Evolutionary conservation across 2,797 vertebrate genomes (phyloP).

Genomic region (Coendou prehensilis): DNA sequence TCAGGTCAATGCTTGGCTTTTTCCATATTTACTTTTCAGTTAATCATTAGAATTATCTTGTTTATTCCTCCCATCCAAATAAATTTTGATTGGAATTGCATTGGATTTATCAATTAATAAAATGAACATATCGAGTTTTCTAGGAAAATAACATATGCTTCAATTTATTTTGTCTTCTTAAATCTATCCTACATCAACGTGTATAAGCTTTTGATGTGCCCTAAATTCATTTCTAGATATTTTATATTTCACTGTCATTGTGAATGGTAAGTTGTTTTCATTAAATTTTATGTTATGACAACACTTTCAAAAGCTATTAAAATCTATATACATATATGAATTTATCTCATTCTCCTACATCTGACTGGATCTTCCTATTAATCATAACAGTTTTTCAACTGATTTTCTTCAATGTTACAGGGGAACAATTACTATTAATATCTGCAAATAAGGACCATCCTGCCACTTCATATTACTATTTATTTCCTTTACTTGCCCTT

Average conservation of each 20-base stretch:
- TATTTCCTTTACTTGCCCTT: conserved; percentile 5
- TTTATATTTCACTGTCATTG: background rate
- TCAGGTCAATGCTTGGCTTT: background rate
- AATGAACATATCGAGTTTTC: conserved; percentile 9
- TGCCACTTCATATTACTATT: background rate
- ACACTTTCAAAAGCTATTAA: background rate
- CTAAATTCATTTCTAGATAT: conserved; percentile 29
- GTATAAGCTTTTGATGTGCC: background rate
- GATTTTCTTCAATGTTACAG: background rate
- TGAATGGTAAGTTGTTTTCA: background rate
- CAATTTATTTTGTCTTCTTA: conserved; percentile 4
- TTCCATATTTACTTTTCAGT: background rate
- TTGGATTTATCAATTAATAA: conserved; percentile 9
- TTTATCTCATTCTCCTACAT: background rate
- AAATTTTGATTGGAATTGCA: conserved; percentile 26
- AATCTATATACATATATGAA: background rate
- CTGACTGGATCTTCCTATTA: background rate
- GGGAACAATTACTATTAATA: background rate
- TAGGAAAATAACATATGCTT: background rate
- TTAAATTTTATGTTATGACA: background rate
- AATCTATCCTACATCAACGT: background rate
- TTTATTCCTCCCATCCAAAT: background rate
- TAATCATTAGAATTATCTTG: conserved; percentile 43
- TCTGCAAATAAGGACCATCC: background rate
- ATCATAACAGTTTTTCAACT: background rate